A percentile compares a stretch with the other conserved stretches of the same genome.
These are phyloP conservation scores for Trochalopteron elliotii DNA, from an alignment of 2,113 vertebrate species.

Conservation along the genomic window DNA sequence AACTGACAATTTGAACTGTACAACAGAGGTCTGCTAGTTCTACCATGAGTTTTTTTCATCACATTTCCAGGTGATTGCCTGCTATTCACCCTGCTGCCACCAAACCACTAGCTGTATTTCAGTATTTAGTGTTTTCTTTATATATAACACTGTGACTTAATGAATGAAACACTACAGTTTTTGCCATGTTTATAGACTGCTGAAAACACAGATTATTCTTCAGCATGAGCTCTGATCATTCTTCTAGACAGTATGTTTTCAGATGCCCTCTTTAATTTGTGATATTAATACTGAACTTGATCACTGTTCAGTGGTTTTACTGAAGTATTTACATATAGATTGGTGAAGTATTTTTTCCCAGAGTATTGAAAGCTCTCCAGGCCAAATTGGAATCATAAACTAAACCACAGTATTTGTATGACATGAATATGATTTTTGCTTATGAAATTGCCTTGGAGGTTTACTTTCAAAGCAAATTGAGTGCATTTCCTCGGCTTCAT, in stretches of 20 bases:
- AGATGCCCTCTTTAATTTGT: conserved; percentile 75
- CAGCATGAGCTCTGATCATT: conserved; percentile 50
- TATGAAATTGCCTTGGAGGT: conserved; percentile 59
- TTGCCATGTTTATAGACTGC: conserved; percentile 37
- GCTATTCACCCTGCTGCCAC: conserved; percentile 8
- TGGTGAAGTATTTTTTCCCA: conserved; percentile 56
- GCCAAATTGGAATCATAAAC: conserved; percentile 70
- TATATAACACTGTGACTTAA: conserved; percentile 14
- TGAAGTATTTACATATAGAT: conserved; percentile 76
- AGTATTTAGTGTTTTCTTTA: conserved; percentile 29
- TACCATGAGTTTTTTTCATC: neutral
- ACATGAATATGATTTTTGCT: conserved; percentile 63
- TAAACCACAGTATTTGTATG: conserved; percentile 61
- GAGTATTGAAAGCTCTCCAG: conserved; percentile 57
- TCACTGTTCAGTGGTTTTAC: conserved; percentile 73
- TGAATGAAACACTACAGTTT: neutral
- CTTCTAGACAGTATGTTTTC: conserved; percentile 59
- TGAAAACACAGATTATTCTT: conserved; percentile 65
- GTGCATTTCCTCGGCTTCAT: conserved; percentile 31
- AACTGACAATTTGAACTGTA: neutral
- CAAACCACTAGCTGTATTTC: conserved; percentile 46
- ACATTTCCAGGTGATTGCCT: conserved; percentile 25
- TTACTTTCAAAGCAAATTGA: conserved; percentile 62
- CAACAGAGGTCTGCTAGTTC: neutral
- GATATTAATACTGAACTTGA: conserved; percentile 70